Percentiles rank a stretch among this genome's conserved stretches.
phyloP scores from a whole-genome alignment of 2,888 invertebrate genomes.

The Ypsolopha scabrella region DNA sequence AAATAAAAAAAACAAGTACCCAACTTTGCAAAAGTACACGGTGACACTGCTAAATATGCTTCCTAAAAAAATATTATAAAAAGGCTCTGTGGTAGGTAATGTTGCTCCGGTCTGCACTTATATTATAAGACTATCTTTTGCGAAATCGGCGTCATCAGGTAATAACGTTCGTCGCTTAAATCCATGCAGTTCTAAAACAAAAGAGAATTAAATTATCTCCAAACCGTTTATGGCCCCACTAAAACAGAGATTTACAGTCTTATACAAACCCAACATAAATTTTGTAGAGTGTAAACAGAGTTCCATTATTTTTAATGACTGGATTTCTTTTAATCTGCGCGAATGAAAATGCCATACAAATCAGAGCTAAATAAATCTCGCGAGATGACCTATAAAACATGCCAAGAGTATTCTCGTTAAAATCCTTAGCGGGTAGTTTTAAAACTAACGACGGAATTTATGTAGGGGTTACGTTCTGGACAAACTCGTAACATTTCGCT shows the following conservation, averaged over 20 bases:
- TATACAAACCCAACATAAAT: slow-evolving; percentile 33
- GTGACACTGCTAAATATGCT: too few relatives aligned
- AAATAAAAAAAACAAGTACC: background rate
- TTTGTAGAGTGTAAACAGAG: slow-evolving; percentile 33
- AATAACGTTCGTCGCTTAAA: background rate
- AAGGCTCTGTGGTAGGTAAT: too few relatives aligned
- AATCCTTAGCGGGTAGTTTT: slow-evolving; percentile 57
- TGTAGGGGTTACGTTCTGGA: slow-evolving; percentile 8
- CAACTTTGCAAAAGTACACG: too few relatives aligned
- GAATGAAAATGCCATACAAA: slow-evolving; percentile 49
- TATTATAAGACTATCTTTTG: too few relatives aligned
- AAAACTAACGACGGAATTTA: slow-evolving; percentile 29
- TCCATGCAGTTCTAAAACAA: slow-evolving; percentile 7
- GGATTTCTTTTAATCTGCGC: slow-evolving; percentile 47
- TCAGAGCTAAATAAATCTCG: slow-evolving; percentile 54
- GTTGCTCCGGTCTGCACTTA: too few relatives aligned
- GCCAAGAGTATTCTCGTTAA: slow-evolving; percentile 55
- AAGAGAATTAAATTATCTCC: slow-evolving; percentile 8
- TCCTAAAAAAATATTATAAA: too few relatives aligned
- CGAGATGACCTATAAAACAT: slow-evolving; percentile 59
- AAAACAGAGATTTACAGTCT: slow-evolving; percentile 23
- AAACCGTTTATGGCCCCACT: slow-evolving; percentile 8
- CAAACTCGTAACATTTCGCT: background rate
- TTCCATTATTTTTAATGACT: slow-evolving; percentile 48
- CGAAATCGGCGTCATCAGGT: background rate